A percentile compares a stretch with the other conserved stretches of the same genome.
phyloP scores from a whole-genome alignment of 92 coral and sea anemone species.

The Porites evermanni region DNA sequence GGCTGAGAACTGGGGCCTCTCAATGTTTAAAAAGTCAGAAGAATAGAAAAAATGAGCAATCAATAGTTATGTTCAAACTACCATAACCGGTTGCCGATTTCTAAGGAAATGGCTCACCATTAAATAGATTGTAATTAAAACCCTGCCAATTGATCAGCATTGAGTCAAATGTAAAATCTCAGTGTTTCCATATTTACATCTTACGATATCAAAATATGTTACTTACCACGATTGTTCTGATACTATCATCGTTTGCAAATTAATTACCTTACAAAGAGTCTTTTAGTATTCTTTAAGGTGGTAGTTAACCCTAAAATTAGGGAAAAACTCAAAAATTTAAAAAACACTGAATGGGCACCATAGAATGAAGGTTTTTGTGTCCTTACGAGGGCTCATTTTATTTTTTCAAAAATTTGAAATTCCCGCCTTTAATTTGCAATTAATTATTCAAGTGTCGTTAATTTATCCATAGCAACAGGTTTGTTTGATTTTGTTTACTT shows the following conservation, averaged over 20 bases:
- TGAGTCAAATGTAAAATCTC: too few relatives aligned
- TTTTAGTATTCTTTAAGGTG: conserved; percentile 27
- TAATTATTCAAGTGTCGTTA: background rate
- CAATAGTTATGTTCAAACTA: background rate
- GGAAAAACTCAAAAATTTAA: conserved; percentile 1
- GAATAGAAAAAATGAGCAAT: background rate
- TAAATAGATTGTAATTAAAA: too few relatives aligned
- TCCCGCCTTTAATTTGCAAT: conserved; percentile 23
- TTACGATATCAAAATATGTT: too few relatives aligned
- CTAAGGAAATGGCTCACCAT: too few relatives aligned
- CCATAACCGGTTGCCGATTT: too few relatives aligned
- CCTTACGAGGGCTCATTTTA: background rate
- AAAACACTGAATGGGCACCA: background rate
- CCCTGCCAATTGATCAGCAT: too few relatives aligned
- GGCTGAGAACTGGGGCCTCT: conserved; percentile 26
- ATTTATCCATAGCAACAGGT: conserved; percentile 35
- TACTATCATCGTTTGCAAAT: too few relatives aligned
- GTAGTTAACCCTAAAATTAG: conserved; percentile 55
- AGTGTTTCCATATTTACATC: too few relatives aligned
- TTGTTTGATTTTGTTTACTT: conserved; percentile 14
- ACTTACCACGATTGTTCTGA: too few relatives aligned
- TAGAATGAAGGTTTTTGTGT: background rate
- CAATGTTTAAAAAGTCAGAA: conserved; percentile 39
- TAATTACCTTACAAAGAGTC: too few relatives aligned
- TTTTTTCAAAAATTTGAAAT: conserved; percentile 1